Base-by-base conservation (phyloP, 2,113 vertebrate genomes). In the Pycnonotus jocosus region DNA sequence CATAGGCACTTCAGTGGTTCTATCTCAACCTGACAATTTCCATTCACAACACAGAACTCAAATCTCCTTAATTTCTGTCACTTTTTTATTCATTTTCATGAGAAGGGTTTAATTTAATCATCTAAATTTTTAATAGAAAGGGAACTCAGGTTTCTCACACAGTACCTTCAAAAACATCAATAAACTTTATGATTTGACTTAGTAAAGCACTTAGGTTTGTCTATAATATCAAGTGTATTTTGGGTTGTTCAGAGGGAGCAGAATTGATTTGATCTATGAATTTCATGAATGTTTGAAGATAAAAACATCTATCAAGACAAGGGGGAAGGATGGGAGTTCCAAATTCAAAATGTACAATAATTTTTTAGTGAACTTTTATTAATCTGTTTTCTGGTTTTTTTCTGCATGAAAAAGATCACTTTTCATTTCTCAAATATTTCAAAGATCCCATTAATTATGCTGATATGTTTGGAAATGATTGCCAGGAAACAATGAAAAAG, bases 401-500 rank as follows among this genome's bases (percentile, higher is more conserved):
- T 58, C 33, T 69, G 6, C 21, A 61, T 74, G 21, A 74, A 78
- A 87, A 87, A 1, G 8, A 69, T 65, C 16, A 22, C 21, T 74
- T 90, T 83, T 86, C 33, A 33, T 37, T 18, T 95, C 51, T 79
- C 40, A 76, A 35, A 14, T 57, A 84, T 42, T 61, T 92, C 40
- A 81, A 37, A 50, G 69, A 81, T 69, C 65, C 23, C 33, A 57
- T 61, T 87, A 91, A 57, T 61, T 48, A 42, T 0, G 0, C 37
- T 68, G 30, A 68, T 53, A 18, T 22, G 3, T 95, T 92, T 84
- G 53, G 51, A 81, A 93, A 76, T n/a, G 13, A 17, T 92, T 95
- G 89, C 51, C 37, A 61, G 48, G 44, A 92, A 89, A 89, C 25
- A 60, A 40, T 72, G 53, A 50, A 87, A 70, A 95, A 69, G 10